Conservation (phyloP, 2,113 vertebrate species). For the Kryptolebias marmoratus region DNA sequence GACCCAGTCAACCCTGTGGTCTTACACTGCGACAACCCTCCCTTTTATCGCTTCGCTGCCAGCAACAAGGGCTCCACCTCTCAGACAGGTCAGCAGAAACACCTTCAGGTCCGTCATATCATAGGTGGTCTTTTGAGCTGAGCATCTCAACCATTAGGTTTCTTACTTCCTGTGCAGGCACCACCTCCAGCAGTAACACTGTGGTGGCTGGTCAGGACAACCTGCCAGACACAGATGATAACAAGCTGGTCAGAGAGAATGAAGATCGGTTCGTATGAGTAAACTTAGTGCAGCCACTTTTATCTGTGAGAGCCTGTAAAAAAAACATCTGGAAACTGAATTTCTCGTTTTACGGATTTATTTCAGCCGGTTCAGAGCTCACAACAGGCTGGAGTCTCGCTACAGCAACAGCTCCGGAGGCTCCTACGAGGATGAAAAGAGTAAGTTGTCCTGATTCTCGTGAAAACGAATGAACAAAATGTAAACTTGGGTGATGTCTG, state of each 20-base stretch:
- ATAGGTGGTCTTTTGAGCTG: constrained; percentile 4
- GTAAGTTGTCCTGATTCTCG: constrained; percentile 79
- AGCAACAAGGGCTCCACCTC: constrained; percentile 93
- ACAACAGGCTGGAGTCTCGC: constrained; percentile 96
- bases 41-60: constrained; percentile 94
- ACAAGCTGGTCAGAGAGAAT: constrained; percentile 86
- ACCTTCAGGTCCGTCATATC: neutral
- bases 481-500: neutral
- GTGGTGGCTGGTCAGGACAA: constrained; percentile 94
- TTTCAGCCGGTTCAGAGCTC: constrained; percentile 84
- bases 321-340: constrained; percentile 6
- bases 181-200: constrained; percentile 96
- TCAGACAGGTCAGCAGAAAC: constrained; percentile 86
- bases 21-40: constrained; percentile 95
- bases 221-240: constrained; percentile 89
- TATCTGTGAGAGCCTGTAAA: neutral
- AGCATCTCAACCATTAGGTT: constrained; percentile 8
- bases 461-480: constrained; percentile 9
- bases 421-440: constrained; percentile 97
- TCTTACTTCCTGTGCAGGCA: constrained; percentile 79
- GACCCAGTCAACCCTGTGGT: constrained; percentile 97
- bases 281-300: neutral
- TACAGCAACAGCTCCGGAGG: constrained; percentile 99
- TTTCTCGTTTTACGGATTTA: constrained; percentile 20
- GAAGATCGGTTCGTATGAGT: constrained; percentile 88